A percentile compares a stretch with the other conserved stretches of the same genome.
Conservation (phyloP, 2,113 vertebrate genomes). For the Onychorhynchus coronatus region DNA sequence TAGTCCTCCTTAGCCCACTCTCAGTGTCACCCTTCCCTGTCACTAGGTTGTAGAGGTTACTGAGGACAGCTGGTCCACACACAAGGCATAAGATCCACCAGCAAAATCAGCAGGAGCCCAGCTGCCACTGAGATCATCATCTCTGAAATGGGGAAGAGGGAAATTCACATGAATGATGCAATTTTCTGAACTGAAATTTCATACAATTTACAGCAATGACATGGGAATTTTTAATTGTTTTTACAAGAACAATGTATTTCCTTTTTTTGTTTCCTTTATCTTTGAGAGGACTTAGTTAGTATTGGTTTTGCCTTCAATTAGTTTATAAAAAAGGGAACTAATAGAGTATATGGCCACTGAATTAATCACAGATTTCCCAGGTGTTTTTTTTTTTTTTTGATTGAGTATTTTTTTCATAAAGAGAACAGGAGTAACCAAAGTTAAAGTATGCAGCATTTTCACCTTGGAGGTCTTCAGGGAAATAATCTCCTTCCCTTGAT, state of each 20-base stretch:
- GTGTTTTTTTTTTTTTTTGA: background rate
- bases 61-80: background rate
- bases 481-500: background rate
- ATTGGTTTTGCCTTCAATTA: background rate
- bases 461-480: background rate
- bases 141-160: background rate
- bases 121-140: background rate
- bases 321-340: background rate
- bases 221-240: background rate
- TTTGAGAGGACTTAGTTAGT: background rate
- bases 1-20: background rate
- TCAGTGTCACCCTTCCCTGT: background rate
- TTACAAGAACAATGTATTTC: background rate
- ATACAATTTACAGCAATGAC: accelerated
- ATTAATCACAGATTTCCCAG: background rate
- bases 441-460: background rate
- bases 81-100: background rate
- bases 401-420: background rate
- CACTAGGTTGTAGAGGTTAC: background rate
- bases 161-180: background rate
- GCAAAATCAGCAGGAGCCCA: background rate
- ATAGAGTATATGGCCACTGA: background rate
- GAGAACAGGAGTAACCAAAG: background rate
- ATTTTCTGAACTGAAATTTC: background rate
- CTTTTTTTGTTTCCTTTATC: background rate